Conservation (phyloP, 2,888 invertebrate species). For the Megaustenia siamemsis region DNA sequence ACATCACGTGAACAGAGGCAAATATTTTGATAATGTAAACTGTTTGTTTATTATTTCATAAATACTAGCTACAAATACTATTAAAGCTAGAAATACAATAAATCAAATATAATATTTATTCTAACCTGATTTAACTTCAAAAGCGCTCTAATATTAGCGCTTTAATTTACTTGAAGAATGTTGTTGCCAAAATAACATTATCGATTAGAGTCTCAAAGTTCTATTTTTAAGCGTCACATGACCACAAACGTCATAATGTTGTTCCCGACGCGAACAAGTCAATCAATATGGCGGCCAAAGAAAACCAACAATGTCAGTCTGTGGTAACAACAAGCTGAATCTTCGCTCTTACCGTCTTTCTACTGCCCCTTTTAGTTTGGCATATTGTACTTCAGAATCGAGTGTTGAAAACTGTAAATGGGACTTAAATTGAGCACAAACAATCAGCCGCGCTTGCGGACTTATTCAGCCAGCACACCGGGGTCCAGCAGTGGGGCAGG, state of each 20-base stretch:
- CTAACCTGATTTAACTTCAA: not conserved
- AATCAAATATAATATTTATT: not conserved
- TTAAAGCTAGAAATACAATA: too few species aligned
- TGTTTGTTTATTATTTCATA: constrained; percentile 31
- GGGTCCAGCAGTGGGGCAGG: constrained; percentile 61
- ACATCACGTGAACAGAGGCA: constrained; percentile 33
- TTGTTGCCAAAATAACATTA: constrained; percentile 42
- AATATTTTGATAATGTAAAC: not conserved
- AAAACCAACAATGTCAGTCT: constrained; percentile 52
- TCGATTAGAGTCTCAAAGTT: constrained; percentile 53
- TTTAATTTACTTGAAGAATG: not conserved
- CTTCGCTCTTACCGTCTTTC: constrained; percentile 3
- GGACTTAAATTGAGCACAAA: constrained; percentile 76
- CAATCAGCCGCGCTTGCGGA: constrained; percentile 70
- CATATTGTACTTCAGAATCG: not conserved
- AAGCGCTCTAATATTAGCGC: too few species aligned
- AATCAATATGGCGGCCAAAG: constrained; percentile 73
- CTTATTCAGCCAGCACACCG: constrained; percentile 71
- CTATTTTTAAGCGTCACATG: constrained; percentile 66
- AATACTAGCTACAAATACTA: too few species aligned
- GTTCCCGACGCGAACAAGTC: constrained; percentile 75
- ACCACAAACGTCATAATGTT: constrained; percentile 70
- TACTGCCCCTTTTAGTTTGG: not conserved
- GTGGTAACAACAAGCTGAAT: constrained; percentile 47
- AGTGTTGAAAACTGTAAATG: constrained; percentile 62